These are phyloP conservation scores for Hypotaenidia okinawae DNA, from an alignment of 2,797 vertebrate species.

Conservation along the genomic window DNA sequence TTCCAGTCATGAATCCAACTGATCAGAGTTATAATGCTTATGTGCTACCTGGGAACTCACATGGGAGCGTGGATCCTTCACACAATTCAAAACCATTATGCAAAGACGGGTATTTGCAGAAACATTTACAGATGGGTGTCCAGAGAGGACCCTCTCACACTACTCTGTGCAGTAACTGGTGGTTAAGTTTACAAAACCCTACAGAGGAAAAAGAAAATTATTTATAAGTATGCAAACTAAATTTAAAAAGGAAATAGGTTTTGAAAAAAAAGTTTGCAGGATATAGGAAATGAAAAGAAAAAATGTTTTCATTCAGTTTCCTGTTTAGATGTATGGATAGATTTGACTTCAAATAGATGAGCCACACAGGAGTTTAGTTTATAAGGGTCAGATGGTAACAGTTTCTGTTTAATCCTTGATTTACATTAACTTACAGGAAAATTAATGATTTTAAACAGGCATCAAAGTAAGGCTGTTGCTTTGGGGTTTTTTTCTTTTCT, in stretches of 20 bases:
- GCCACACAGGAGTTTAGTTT: conserved; percentile 60
- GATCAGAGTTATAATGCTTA: accelerated
- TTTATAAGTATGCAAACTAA: neutral
- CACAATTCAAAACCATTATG: neutral
- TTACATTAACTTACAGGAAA: conserved; percentile 70
- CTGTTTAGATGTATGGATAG: conserved; percentile 62
- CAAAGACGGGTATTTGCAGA: neutral
- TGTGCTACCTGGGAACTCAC: neutral
- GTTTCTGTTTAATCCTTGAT: conserved; percentile 70
- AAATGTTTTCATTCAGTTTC: conserved; percentile 61
- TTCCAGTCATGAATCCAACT: neutral
- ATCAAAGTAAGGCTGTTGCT: conserved; percentile 51
- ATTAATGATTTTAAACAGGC: conserved; percentile 66
- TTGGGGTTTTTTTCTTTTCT: neutral
- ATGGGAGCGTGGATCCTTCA: neutral
- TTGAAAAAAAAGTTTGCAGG: conserved; percentile 34
- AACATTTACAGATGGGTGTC: neutral
- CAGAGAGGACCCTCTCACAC: neutral
- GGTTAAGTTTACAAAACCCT: neutral
- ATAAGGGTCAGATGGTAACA: conserved; percentile 49
- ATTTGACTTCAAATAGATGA: conserved; percentile 61
- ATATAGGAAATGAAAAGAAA: conserved; percentile 56
- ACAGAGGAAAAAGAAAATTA: neutral
- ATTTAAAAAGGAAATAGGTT: conserved; percentile 25
- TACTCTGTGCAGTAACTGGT: neutral